phyloP scores from a whole-genome alignment of 1,140 invertebrate genomes.

The Asobara japonica region DNA sequence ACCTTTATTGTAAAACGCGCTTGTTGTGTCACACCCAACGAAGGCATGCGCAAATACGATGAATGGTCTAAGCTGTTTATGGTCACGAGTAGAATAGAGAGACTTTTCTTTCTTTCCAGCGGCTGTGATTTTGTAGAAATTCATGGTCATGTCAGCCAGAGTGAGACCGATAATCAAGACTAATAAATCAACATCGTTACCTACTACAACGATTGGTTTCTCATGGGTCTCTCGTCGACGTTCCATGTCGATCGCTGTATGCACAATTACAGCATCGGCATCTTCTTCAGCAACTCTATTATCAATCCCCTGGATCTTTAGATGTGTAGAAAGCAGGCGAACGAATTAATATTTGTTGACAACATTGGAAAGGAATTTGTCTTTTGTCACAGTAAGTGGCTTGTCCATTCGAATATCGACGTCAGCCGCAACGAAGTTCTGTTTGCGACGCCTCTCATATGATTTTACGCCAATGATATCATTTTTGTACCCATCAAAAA shows the following conservation, averaged over 20 bases:
- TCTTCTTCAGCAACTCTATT: conserved; percentile 12
- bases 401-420: neutral
- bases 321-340: conserved; percentile 19
- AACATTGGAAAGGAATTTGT: conserved; percentile 23
- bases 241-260: conserved; percentile 4
- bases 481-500: conserved; percentile 29
- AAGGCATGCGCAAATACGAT: conserved; percentile 20
- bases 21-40: conserved; percentile 20
- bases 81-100: conserved; percentile 1
- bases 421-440: conserved; percentile 20
- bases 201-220: neutral
- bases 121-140: conserved; percentile 14
- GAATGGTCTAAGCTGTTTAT: conserved; percentile 4
- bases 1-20: conserved; percentile 19
- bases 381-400: neutral
- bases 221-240: neutral
- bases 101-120: conserved; percentile 7
- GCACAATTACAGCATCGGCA: conserved; percentile 16
- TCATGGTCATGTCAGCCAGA: neutral
- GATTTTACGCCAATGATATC: conserved; percentile 25
- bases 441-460: conserved; percentile 26
- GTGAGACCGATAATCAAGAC: conserved; percentile 12
- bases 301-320: neutral
- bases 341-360: conserved; percentile 25
- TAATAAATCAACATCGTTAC: conserved; percentile 10